A percentile compares a stretch with the other conserved stretches of the same genome.
phyloP scores from a whole-genome alignment of 2,113 vertebrate genomes.

The Monopterus albus region DNA sequence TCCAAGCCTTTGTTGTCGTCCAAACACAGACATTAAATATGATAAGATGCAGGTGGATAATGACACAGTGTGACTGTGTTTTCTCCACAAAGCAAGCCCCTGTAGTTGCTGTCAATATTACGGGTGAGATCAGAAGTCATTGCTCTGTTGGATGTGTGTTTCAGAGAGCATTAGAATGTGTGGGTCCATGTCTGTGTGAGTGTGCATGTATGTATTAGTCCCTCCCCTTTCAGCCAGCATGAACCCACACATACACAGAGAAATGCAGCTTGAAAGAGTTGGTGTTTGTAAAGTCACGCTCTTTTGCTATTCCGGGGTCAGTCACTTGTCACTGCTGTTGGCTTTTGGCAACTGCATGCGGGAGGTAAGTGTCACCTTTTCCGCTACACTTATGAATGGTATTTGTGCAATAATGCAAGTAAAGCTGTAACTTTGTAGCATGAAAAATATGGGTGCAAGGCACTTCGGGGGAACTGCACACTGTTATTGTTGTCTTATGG shows the following conservation, averaged over 20 bases:
- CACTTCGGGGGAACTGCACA: conserved; percentile 9
- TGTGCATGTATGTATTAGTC: conserved; percentile 40
- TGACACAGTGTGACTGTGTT: conserved; percentile 68
- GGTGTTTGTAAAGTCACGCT: conserved; percentile 70
- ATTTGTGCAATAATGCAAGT: conserved; percentile 12
- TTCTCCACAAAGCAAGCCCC: conserved; percentile 58
- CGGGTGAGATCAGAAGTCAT: conserved; percentile 68
- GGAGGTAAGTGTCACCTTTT: conserved; percentile 70
- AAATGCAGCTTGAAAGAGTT: conserved; percentile 54
- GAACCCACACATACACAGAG: conserved; percentile 31
- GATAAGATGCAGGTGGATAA: conserved; percentile 77
- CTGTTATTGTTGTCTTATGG: not conserved
- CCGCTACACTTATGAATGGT: not conserved
- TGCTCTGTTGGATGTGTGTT: conserved; percentile 29
- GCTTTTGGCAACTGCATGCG: conserved; percentile 35
- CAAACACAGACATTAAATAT: conserved; percentile 75
- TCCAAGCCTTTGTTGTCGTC: conserved; percentile 73
- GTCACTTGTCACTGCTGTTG: conserved; percentile 48
- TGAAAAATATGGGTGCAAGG: not conserved
- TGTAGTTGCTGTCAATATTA: conserved; percentile 85
- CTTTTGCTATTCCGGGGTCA: conserved; percentile 56
- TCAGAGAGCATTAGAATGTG: conserved; percentile 24
- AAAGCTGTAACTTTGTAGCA: conserved; percentile 23
- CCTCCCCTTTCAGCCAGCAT: conserved; percentile 47
- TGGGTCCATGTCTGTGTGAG: conserved; percentile 12